Conservation (phyloP, 1,140 invertebrate genomes). For the Achatina immaculata region DNA sequence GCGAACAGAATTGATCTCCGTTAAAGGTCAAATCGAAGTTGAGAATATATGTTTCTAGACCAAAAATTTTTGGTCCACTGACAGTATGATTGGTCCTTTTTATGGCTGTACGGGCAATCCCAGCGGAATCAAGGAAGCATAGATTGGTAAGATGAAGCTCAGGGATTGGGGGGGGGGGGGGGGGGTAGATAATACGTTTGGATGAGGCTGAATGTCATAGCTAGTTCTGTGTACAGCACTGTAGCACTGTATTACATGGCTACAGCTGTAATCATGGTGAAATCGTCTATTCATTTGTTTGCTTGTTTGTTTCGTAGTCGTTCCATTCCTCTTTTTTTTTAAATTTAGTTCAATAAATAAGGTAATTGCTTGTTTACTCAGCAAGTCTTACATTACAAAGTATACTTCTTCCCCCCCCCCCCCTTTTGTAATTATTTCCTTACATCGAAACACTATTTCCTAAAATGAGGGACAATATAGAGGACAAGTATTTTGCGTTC, state of each 20-base stretch:
- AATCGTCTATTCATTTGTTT: neutral
- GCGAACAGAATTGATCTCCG: neutral
- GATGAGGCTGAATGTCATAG: neutral
- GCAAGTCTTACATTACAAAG: too few species aligned
- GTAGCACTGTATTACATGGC: neutral
- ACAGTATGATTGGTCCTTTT: neutral
- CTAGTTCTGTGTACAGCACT: too few species aligned
- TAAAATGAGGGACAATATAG: too few species aligned
- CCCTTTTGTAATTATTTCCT: too few species aligned
- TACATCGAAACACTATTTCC: too few species aligned
- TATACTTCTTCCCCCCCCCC: too few species aligned
- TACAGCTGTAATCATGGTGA: neutral
- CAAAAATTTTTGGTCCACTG: constrained; percentile 12
- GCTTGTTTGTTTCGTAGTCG: neutral
- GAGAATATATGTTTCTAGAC: constrained; percentile 1
- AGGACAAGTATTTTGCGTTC: too few species aligned
- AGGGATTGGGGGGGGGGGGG: too few species aligned
- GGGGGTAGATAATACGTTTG: neutral
- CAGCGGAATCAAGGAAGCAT: neutral
- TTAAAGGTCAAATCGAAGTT: neutral
- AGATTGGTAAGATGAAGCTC: neutral
- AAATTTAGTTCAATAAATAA: too few species aligned
- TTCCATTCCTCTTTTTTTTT: too few species aligned
- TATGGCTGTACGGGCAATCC: neutral
- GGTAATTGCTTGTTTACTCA: too few species aligned